Evolutionary conservation across 2,888 invertebrate genomes (phyloP).

Genomic region (Pocota personata): DNA sequence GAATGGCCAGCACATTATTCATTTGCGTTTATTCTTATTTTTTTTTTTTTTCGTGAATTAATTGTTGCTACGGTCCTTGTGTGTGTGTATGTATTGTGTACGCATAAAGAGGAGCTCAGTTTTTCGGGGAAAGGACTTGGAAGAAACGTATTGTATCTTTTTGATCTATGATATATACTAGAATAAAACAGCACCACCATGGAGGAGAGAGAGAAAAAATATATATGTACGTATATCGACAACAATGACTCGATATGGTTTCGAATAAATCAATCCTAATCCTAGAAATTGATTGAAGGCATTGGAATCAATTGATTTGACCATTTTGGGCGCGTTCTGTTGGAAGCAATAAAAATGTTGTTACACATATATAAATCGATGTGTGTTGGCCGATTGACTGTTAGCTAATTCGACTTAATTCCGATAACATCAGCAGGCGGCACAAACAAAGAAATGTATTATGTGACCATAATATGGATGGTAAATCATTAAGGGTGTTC

Average conservation of each 20-base stretch:
- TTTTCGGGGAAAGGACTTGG: neutral
- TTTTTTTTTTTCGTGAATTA: conserved; percentile 56
- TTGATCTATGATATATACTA: conserved; percentile 49
- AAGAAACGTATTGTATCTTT: conserved; percentile 44
- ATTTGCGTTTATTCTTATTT: conserved; percentile 33
- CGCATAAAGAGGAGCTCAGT: conserved; percentile 8
- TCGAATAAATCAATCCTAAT: conserved; percentile 69
- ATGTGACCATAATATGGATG: neutral
- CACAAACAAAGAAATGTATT: neutral
- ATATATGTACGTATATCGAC: conserved; percentile 50
- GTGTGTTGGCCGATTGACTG: conserved; percentile 59
- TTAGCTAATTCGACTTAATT: conserved; percentile 55
- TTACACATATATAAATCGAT: conserved; percentile 48
- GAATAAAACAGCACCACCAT: neutral
- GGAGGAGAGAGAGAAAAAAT: neutral
- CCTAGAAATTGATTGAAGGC: conserved; percentile 70
- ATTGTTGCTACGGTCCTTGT: conserved; percentile 62
- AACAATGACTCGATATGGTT: conserved; percentile 46
- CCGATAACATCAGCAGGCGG: conserved; percentile 19
- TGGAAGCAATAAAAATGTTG: conserved; percentile 57
- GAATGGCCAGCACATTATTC: conserved; percentile 62
- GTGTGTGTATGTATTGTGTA: neutral
- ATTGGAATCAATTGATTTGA: conserved; percentile 71
- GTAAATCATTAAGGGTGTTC: neutral
- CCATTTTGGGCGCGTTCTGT: conserved; percentile 60